Percentiles rank a stretch among this genome's conserved stretches.
Conservation (phyloP, 2,888 invertebrate genomes). For the Tinea trinotella region DNA sequence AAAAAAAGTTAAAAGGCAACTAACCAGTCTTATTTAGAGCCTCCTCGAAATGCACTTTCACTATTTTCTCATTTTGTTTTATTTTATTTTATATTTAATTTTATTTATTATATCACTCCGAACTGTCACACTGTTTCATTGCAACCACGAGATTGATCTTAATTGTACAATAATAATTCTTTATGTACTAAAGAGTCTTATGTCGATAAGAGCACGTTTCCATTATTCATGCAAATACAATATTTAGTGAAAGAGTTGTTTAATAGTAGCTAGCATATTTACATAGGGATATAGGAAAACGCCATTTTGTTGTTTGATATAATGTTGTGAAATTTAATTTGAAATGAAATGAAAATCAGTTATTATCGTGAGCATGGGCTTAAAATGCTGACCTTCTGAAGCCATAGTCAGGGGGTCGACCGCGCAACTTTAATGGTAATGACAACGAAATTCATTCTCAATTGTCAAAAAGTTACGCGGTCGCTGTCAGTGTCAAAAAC, state of each 20-base stretch:
- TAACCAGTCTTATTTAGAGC: constrained; percentile 41
- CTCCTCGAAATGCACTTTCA: constrained; percentile 39
- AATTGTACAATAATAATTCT: neutral
- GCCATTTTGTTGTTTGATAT: too few species aligned
- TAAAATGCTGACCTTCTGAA: too few species aligned
- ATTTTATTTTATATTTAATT: neutral
- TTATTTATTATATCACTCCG: neutral
- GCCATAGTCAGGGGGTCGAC: too few species aligned
- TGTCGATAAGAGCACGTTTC: constrained; percentile 4
- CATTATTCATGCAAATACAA: neutral
- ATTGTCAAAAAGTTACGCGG: too few species aligned
- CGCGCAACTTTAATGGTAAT: too few species aligned
- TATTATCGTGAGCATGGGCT: too few species aligned
- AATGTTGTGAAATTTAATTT: too few species aligned
- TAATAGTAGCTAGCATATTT: too few species aligned
- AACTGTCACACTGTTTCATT: neutral
- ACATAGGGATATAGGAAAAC: too few species aligned
- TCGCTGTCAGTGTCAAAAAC: too few species aligned
- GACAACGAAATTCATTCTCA: too few species aligned
- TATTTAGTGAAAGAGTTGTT: neutral
- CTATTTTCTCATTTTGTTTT: constrained; percentile 31
- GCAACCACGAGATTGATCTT: neutral
- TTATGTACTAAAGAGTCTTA: neutral
- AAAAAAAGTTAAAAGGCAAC: constrained; percentile 19
- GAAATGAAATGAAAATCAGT: too few species aligned